Percentiles rank a stretch among this genome's conserved stretches.
phyloP scores from a whole-genome alignment of 2,797 vertebrate genomes.

The Etheostoma perlongum region DNA sequence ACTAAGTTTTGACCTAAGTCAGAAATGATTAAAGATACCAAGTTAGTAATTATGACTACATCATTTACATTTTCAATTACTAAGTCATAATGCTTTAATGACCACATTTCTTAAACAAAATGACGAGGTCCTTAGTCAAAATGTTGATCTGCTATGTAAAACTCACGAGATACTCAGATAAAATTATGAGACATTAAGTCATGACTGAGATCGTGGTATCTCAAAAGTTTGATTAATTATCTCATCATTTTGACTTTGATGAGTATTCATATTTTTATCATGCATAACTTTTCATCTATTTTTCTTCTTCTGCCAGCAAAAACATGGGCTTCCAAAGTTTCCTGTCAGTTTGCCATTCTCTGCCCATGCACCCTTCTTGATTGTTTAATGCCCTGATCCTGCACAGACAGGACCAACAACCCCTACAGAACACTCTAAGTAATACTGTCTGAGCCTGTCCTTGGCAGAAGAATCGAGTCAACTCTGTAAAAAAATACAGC shows the following conservation, averaged over 20 bases:
- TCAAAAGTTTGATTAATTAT: neutral
- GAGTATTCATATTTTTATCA: neutral
- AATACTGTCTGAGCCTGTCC: slow-evolving; percentile 10
- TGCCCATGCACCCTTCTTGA: slow-evolving; percentile 17
- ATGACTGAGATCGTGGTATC: neutral
- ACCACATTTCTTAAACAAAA: neutral
- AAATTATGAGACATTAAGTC: neutral
- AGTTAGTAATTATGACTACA: neutral
- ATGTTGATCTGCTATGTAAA: neutral
- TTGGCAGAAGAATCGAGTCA: slow-evolving; percentile 7
- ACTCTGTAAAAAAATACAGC: slow-evolving; percentile 12
- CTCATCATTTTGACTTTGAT: neutral
- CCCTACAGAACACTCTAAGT: slow-evolving; percentile 16
- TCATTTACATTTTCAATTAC: neutral
- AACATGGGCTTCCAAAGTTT: slow-evolving; percentile 10
- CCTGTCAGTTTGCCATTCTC: neutral
- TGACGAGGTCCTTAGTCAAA: neutral
- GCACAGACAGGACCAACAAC: slow-evolving; percentile 38
- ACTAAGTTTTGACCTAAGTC: neutral
- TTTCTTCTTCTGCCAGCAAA: slow-evolving; percentile 32
- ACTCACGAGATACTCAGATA: neutral
- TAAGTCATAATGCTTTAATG: neutral
- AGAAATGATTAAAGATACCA: neutral
- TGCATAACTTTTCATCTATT: neutral
- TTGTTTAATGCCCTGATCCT: slow-evolving; percentile 32